phyloP scores from a whole-genome alignment of 2,797 vertebrate genomes.

The Hydrophis major region DNA sequence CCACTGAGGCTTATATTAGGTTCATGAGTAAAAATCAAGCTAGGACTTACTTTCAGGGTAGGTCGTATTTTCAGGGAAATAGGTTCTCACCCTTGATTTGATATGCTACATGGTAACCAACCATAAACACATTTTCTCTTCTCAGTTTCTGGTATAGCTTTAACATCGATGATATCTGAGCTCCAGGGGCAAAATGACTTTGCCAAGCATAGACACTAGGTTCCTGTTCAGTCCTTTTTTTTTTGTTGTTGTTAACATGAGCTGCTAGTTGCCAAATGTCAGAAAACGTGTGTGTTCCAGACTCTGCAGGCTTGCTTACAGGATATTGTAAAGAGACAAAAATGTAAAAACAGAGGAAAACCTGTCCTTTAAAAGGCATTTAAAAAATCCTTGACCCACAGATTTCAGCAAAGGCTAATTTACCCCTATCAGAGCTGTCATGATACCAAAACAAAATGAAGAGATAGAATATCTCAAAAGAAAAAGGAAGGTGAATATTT shows the following conservation, averaged over 20 bases:
- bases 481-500: background rate
- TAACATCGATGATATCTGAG: slow-evolving; percentile 44
- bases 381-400: slow-evolving; percentile 65
- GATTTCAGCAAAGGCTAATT: slow-evolving; percentile 54
- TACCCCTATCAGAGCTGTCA: slow-evolving; percentile 17
- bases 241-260: slow-evolving; percentile 34
- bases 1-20: too few relatives aligned
- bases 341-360: slow-evolving; percentile 55
- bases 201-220: slow-evolving; percentile 26
- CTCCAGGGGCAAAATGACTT: slow-evolving; percentile 43
- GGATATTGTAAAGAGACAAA: slow-evolving; percentile 24
- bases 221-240: slow-evolving; percentile 41
- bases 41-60: too few relatives aligned
- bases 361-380: slow-evolving; percentile 70
- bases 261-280: slow-evolving; percentile 55
- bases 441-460: background rate
- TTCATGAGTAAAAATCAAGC: too few relatives aligned
- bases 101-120: slow-evolving; percentile 36
- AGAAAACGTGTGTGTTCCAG: slow-evolving; percentile 56
- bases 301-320: slow-evolving; percentile 24
- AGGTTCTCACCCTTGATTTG: slow-evolving; percentile 9
- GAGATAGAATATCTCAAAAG: background rate
- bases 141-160: slow-evolving; percentile 14
- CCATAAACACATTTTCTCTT: slow-evolving; percentile 33
- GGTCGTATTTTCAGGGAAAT: too few relatives aligned